Conservation (phyloP, 2,113 vertebrate genomes). For the Oxygymnocypris stewartii region DNA sequence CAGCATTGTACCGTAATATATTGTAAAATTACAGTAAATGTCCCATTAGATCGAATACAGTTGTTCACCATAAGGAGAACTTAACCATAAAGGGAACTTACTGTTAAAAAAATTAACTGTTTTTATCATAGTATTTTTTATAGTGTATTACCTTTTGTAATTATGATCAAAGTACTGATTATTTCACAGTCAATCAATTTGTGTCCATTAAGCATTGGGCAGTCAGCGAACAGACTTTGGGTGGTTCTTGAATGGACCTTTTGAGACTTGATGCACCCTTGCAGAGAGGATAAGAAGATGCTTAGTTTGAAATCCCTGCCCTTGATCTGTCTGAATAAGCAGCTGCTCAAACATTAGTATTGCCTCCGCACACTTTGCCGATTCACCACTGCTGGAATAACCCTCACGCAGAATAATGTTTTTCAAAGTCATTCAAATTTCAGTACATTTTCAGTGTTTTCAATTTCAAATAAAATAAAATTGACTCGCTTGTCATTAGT, state of each 20-base stretch:
- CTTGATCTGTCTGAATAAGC: constrained; percentile 17
- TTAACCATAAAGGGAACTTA: too few relatives aligned
- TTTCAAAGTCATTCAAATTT: background rate
- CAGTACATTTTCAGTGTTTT: background rate
- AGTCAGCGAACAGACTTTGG: background rate
- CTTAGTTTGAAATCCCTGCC: background rate
- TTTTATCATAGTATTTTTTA: too few relatives aligned
- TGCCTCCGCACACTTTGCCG: background rate
- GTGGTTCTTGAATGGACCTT: background rate
- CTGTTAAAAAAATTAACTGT: too few relatives aligned
- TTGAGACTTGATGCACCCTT: background rate
- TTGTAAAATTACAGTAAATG: too few relatives aligned
- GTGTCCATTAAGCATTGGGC: too few relatives aligned
- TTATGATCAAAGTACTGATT: background rate
- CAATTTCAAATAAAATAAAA: background rate
- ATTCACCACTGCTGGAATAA: constrained; percentile 25
- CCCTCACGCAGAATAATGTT: background rate
- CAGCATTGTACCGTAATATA: too few relatives aligned
- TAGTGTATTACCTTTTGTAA: background rate
- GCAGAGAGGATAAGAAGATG: background rate
- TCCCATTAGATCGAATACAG: too few relatives aligned
- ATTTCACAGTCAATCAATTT: background rate
- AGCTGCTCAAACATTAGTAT: background rate
- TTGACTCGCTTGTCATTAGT: background rate
- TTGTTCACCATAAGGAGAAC: too few relatives aligned